Base-by-base conservation (phyloP, 2,888 invertebrate species). In the Rhynchonema sp. region DNA sequence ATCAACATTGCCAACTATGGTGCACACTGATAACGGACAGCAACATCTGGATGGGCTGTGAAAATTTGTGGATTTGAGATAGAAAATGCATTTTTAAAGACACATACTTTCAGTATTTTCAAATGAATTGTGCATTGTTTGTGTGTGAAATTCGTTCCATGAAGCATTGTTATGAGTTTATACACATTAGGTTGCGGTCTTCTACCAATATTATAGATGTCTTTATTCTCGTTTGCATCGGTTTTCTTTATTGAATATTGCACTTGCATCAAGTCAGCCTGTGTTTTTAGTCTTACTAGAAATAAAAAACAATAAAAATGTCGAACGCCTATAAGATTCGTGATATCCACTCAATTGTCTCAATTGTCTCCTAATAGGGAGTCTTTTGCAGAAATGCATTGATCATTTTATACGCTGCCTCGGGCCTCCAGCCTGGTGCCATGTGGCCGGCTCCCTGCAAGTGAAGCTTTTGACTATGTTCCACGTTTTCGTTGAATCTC, bases 371-470 rank as follows among this genome's bases (percentile, higher is more conserved):
- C 38, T 38, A 38, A 38, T 38, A 62, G n/a, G 61, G 62, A 13
- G 29, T 25, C n/a, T 60, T 63, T n/a, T 63, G 60, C 22, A 62
- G 27, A 22, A 52, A 62, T 22, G 9, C 22, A n/a, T 29, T 46
- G 53, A 63, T 61, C 59, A 63, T 55, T 17, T 61, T 52, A 25
- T 59, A 56, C 1, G 58, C 55, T 49, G 53, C 56, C 17, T 29
- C 46, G 1, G 63, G 60, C 26, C 46, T 57, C 61, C 59, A 59
- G 29, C 56, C 61, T 1, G 63, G 63, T 1, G 62, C 63, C 63
- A 63, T 63, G 59, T 63, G 63, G 17, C 63, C 63, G 26, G 63
- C 62, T 20, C 63, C 63, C 61, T 63, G 53, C 6, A 57, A 20
- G n/a, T 13, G 9, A 38, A 17, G 38, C 38, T 13, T 13, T 38